Base-by-base conservation (phyloP, 2,888 invertebrate species). In the Leucania comma region DNA sequence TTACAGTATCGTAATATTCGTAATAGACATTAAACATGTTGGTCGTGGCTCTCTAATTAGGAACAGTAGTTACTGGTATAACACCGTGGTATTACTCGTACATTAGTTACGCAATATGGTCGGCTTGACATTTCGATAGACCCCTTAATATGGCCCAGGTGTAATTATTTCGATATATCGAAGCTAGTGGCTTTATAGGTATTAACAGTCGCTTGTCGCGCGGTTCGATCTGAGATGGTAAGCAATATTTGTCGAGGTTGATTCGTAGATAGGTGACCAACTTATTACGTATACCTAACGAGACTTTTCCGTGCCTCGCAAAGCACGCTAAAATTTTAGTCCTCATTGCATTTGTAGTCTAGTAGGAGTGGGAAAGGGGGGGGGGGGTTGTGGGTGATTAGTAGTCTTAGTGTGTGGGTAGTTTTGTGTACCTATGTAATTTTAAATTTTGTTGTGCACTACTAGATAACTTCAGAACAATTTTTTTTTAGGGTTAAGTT, bases 41-140 rank as follows among this genome's bases (percentile, higher is more conserved):
- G 62, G 64, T 78, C 71, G 53, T 72, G n/a, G 58, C 46, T 63
- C 78, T 72, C 77, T 84, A 78, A 82, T 82, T 82, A 82, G 82
- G 29, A 60, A 54, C 70, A 58, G 56, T 60, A 57, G 61, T 67
- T 81, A 57, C 60, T 54, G 59, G 58, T 66, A 50, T 38, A 66
- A 66, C 62, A 56, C 63, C 38, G 63, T 24, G 68, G 32, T 71
- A 83, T 81, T 83, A 68, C 42, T 42, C 5, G 42, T 42, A 42
- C 76, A 81, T 81, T 81, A 8, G 70, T 83, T 65, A 74, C 72
- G 68, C 84, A 73, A 73, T 56, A 67, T 61, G 29, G 57, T 42
- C 24, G 10, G 57, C 46, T 69, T 81, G 78, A 78, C 82, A 78
- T 82, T 79, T 67, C 38, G 48, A 24, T 61, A 54, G 24, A 57